Evolutionary conservation across 1,140 invertebrate species (phyloP).

Genomic region (Stratiolaelaps scimitus): DNA sequence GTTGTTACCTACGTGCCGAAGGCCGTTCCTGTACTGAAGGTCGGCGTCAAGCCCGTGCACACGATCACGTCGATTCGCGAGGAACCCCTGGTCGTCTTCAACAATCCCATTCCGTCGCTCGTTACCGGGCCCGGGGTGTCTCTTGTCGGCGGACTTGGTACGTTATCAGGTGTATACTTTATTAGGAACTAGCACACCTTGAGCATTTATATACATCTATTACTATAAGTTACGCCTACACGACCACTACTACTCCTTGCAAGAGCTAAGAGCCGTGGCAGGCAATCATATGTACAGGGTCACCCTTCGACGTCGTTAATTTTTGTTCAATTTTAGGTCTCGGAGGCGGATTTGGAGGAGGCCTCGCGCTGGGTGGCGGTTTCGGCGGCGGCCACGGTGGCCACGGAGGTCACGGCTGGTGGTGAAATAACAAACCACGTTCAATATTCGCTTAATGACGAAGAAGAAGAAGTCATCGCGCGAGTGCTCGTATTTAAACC

Average conservation of each 20-base stretch:
- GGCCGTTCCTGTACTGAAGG: conserved; percentile 8
- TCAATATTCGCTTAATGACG: too few relatives aligned
- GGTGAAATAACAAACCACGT: background rate
- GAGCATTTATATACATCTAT: too few relatives aligned
- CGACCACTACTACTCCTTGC: too few relatives aligned
- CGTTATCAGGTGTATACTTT: too few relatives aligned
- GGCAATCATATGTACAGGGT: too few relatives aligned
- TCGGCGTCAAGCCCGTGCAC: conserved; percentile 23
- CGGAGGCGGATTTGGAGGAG: background rate
- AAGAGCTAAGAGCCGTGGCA: too few relatives aligned
- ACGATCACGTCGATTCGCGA: conserved; percentile 20
- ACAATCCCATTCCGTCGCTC: conserved; percentile 17
- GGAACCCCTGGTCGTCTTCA: conserved; percentile 23
- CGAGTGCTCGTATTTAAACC: too few relatives aligned
- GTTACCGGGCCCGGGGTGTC: conserved; percentile 17
- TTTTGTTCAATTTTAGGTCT: background rate
- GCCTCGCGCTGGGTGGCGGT: background rate
- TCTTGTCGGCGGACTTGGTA: conserved; percentile 1
- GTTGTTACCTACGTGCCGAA: conserved; percentile 22
- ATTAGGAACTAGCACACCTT: too few relatives aligned
- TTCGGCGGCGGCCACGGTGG: conserved; percentile 14
- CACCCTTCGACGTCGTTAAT: too few relatives aligned
- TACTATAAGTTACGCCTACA: too few relatives aligned
- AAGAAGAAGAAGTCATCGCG: too few relatives aligned
- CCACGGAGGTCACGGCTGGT: conserved; percentile 26